Evolutionary conservation across 2,113 vertebrate species (phyloP).

Genomic region (Poecilia latipinna): DNA sequence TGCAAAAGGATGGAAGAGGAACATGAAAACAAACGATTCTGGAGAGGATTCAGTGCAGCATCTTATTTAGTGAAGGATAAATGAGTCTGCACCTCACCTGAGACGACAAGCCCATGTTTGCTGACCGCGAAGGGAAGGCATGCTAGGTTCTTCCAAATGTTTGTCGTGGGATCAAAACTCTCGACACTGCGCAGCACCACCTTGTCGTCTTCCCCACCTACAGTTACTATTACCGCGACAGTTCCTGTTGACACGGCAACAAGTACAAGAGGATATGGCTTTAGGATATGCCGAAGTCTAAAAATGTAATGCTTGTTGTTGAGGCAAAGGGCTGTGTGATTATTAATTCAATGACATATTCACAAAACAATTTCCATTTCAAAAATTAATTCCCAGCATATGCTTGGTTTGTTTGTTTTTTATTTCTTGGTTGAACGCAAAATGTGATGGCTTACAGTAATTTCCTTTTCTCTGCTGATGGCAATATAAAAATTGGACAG

Average conservation of each 20-base stretch:
- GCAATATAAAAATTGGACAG: not conserved
- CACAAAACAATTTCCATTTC: too few species aligned
- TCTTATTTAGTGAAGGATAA: not conserved
- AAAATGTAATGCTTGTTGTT: not conserved
- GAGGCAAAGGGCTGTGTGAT: too few species aligned
- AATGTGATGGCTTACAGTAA: not conserved
- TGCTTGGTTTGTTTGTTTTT: too few species aligned
- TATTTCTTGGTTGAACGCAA: not conserved
- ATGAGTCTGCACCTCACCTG: constrained; percentile 66
- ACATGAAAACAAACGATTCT: not conserved
- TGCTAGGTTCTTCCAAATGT: constrained; percentile 83
- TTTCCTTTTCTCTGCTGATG: too few species aligned
- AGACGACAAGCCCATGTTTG: constrained; percentile 84
- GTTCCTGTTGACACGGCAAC: constrained; percentile 73
- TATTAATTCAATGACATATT: too few species aligned
- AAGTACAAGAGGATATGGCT: not conserved
- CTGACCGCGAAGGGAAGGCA: constrained; percentile 85
- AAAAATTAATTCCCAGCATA: too few species aligned
- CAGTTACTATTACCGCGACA: constrained; percentile 82
- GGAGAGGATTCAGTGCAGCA: not conserved
- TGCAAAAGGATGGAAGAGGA: constrained; percentile 30
- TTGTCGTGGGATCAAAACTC: constrained; percentile 80
- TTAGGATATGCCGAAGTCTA: constrained; percentile 6
- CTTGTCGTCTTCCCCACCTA: constrained; percentile 85
- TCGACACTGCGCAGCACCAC: constrained; percentile 84